Percentiles rank a stretch among this genome's conserved stretches.
Evolutionary conservation across 2,797 vertebrate genomes (phyloP).

Genomic region (Myiotriccus ornatus): DNA sequence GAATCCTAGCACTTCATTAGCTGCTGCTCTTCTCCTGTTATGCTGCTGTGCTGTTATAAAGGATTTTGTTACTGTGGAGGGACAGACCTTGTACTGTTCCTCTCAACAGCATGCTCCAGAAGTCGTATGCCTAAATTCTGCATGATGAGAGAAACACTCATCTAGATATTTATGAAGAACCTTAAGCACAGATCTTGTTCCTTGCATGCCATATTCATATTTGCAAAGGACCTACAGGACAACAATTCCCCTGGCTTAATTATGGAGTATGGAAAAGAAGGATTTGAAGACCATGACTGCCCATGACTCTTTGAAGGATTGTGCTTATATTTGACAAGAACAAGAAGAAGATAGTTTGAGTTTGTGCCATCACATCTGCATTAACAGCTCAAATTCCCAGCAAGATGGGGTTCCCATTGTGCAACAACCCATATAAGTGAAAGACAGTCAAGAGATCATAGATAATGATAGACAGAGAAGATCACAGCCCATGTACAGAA

Average conservation of each 20-base stretch:
- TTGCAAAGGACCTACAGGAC: neutral
- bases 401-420: neutral
- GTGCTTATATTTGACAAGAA: neutral
- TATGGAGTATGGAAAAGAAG: neutral
- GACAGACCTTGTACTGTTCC: neutral
- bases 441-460: neutral
- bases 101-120: neutral
- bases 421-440: neutral
- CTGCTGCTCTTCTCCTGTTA: neutral
- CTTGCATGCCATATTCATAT: neutral
- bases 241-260: neutral
- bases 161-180: neutral
- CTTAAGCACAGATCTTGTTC: neutral
- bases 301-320: neutral
- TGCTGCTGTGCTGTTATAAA: neutral
- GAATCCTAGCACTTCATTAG: neutral
- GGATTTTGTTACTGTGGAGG: neutral
- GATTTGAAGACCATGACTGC: neutral
- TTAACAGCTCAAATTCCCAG: neutral
- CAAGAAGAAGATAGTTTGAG: neutral
- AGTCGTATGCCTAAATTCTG: neutral
- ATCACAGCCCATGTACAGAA: neutral
- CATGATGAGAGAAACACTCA: fast-evolving
- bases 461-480: neutral
- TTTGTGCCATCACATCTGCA: neutral